phyloP scores from a whole-genome alignment of 1,140 invertebrate species.

The Drosophila sucinea region DNA sequence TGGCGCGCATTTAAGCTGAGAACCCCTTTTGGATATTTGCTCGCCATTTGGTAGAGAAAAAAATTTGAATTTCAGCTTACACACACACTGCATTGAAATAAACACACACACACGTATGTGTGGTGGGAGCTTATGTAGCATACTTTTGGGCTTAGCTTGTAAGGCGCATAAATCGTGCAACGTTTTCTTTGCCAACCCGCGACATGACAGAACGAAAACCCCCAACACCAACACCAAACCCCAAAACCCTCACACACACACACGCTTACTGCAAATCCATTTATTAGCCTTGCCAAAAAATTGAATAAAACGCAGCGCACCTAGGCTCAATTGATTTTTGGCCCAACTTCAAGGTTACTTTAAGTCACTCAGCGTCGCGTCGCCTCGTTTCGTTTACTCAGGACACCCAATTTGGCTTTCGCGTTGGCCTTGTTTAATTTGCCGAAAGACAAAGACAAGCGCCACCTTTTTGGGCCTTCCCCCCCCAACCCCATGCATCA shows the following conservation, averaged over 20 bases:
- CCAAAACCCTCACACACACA: constrained; percentile 22
- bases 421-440: constrained; percentile 59
- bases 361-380: constrained; percentile 23
- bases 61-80: constrained; percentile 81
- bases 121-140: constrained; percentile 73
- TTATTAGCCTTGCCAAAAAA: constrained; percentile 70
- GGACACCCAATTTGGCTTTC: constrained; percentile 43
- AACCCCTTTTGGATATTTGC: constrained; percentile 58
- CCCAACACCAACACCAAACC: constrained; percentile 15
- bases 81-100: constrained; percentile 53
- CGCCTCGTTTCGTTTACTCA: constrained; percentile 14
- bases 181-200: constrained; percentile 38
- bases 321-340: constrained; percentile 73
- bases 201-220: constrained; percentile 45
- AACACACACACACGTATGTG: constrained; percentile 65
- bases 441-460: constrained; percentile 54
- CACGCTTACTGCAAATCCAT: constrained; percentile 52
- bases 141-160: constrained; percentile 76
- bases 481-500: constrained; percentile 55
- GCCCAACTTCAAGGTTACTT: constrained; percentile 56
- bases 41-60: constrained; percentile 52
- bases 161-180: constrained; percentile 75
- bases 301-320: constrained; percentile 70
- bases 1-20: constrained; percentile 75
- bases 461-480: background rate